These are phyloP conservation scores for Parascotia fuliginaria DNA, from an alignment of 2,888 invertebrate genomes.

Conservation along the genomic window DNA sequence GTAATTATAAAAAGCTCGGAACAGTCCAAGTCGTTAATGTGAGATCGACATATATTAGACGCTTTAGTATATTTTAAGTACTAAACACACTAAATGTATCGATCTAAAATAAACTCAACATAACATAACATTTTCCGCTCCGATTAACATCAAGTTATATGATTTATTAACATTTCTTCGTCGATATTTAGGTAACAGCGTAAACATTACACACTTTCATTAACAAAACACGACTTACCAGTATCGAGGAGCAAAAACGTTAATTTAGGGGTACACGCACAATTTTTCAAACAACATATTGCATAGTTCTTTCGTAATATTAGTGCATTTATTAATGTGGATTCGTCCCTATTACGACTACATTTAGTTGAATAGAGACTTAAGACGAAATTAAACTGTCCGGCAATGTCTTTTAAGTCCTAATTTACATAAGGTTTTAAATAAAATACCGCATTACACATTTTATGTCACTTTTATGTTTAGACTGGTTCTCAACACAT, in stretches of 20 bases:
- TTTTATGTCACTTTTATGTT: too few relatives aligned
- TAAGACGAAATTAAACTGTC: too few relatives aligned
- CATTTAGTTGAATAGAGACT: constrained; percentile 36
- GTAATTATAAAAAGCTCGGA: too few relatives aligned
- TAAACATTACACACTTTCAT: constrained; percentile 11
- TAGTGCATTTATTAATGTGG: constrained; percentile 37
- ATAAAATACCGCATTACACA: too few relatives aligned
- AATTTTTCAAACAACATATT: constrained; percentile 6
- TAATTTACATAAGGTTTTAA: too few relatives aligned
- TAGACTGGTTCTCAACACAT: too few relatives aligned
- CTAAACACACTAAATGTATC: too few relatives aligned
- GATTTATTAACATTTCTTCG: constrained; percentile 31
- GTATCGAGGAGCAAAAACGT: constrained; percentile 5
- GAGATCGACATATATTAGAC: too few relatives aligned
- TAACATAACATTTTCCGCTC: constrained; percentile 36
- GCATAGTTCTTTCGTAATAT: constrained; percentile 40
- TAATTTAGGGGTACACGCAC: constrained; percentile 9
- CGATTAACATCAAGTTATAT: constrained; percentile 32
- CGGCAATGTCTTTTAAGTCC: too few relatives aligned
- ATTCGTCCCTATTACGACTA: constrained; percentile 40
- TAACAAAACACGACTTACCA: constrained; percentile 12
- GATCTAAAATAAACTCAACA: constrained; percentile 11
- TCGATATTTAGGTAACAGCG: constrained; percentile 33
- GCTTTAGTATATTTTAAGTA: not conserved
- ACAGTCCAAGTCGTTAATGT: too few relatives aligned